phyloP scores from a whole-genome alignment of 1,140 invertebrate genomes.

The Neuroterus valhalla region DNA sequence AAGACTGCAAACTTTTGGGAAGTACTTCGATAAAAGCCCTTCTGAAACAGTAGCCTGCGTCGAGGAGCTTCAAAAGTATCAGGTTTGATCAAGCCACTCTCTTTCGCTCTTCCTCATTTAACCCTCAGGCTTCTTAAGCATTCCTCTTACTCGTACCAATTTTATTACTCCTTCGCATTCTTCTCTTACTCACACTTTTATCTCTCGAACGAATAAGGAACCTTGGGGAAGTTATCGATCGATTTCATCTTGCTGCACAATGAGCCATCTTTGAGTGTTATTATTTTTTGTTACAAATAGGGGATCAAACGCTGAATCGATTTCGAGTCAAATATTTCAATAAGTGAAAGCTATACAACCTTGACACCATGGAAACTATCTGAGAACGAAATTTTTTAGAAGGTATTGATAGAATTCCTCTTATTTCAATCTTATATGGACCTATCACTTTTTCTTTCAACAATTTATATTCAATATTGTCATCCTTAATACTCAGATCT shows the following conservation, averaged over 20 bases:
- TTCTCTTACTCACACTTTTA: neutral
- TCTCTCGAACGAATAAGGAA: neutral
- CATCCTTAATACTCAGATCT: too few relatives aligned
- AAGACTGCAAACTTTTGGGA: constrained; percentile 34
- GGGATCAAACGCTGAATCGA: neutral
- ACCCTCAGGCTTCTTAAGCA: constrained; percentile 4
- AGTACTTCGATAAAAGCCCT: constrained; percentile 27
- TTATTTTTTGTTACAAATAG: neutral
- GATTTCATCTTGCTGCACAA: constrained; percentile 1
- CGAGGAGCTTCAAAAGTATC: constrained; percentile 30
- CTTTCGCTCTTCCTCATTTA: neutral
- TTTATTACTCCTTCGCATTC: neutral
- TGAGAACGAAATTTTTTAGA: too few relatives aligned
- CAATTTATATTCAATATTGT: too few relatives aligned
- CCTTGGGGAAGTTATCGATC: neutral
- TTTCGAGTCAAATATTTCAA: neutral
- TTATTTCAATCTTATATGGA: too few relatives aligned
- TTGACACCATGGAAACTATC: too few relatives aligned
- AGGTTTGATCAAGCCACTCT: constrained; percentile 32
- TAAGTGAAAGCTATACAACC: too few relatives aligned
- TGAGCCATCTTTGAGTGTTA: neutral
- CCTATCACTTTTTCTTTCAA: too few relatives aligned
- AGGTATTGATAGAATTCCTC: too few relatives aligned
- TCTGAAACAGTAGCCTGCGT: constrained; percentile 19
- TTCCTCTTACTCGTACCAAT: neutral